Percentiles rank a stretch among this genome's conserved stretches.
Evolutionary conservation across 2,888 invertebrate genomes (phyloP).

Genomic region (Cephalotes varians): DNA sequence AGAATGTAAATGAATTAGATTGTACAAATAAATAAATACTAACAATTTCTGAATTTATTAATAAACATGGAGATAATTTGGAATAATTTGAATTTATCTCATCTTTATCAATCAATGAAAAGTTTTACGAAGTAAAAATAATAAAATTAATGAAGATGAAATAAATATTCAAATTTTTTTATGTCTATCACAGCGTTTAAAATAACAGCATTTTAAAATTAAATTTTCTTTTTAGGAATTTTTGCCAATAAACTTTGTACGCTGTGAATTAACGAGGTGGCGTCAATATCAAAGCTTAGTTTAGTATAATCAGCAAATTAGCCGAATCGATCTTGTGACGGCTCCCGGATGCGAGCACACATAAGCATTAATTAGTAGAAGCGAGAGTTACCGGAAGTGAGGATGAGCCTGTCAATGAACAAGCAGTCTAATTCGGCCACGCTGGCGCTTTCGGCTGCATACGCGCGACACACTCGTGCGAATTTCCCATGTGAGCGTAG

Average conservation of each 20-base stretch:
- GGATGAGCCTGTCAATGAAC: slow-evolving; percentile 54
- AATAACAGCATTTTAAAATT: neutral
- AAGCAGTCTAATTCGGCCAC: slow-evolving; percentile 63
- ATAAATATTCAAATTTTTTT: neutral
- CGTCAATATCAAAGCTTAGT: slow-evolving; percentile 11
- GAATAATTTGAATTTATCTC: neutral
- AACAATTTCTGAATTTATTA: neutral
- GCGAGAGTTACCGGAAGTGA: slow-evolving; percentile 64
- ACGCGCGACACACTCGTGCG: slow-evolving; percentile 60
- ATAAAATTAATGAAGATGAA: neutral
- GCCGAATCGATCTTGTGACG: slow-evolving; percentile 45
- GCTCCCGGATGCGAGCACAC: slow-evolving; percentile 8
- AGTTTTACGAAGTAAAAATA: neutral
- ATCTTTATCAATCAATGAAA: neutral
- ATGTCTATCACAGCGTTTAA: neutral
- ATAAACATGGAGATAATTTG: neutral
- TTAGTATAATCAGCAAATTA: slow-evolving; percentile 48
- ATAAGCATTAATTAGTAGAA: slow-evolving; percentile 66
- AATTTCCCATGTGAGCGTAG: slow-evolving; percentile 65
- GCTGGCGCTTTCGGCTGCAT: slow-evolving; percentile 55
- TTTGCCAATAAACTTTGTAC: neutral
- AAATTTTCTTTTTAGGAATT: neutral
- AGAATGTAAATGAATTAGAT: neutral
- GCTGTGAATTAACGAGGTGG: slow-evolving; percentile 14
- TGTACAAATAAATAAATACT: slow-evolving; percentile 12